Evolutionary conservation across 2,888 invertebrate genomes (phyloP).

Genomic region (Ellobium chinense): DNA sequence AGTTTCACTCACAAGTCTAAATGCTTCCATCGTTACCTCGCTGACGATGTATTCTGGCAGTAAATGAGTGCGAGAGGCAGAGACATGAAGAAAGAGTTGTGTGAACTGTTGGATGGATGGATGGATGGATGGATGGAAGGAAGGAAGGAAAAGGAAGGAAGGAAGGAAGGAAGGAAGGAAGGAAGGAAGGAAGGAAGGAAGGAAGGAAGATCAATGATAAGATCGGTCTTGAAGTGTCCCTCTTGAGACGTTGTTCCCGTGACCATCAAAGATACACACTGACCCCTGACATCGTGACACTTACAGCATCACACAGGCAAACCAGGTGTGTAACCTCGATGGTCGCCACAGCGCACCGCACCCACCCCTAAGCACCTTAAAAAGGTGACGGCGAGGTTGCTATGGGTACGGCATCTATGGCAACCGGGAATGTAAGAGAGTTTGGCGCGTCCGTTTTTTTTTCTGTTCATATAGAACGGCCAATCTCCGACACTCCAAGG

Average conservation of each 20-base stretch:
- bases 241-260: neutral
- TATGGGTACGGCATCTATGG: conserved; percentile 39
- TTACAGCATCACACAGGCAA: neutral
- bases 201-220: neutral
- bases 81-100: neutral
- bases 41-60: too few species aligned
- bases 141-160: too few species aligned
- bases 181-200: conserved; percentile 32
- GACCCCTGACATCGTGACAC: conserved; percentile 17
- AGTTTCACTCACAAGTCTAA: too few species aligned
- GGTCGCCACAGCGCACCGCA: conserved; percentile 45
- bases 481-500: conserved; percentile 36
- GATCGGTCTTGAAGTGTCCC: too few species aligned
- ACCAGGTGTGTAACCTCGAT: conserved; percentile 21
- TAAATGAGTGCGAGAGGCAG: too few species aligned
- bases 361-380: conserved; percentile 50
- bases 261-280: conserved; percentile 10
- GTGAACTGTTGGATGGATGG: conserved; percentile 18
- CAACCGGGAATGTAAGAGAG: conserved; percentile 47
- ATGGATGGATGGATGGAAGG: conserved; percentile 20
- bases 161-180: too few species aligned
- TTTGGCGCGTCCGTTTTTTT: neutral
- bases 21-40: too few species aligned
- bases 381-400: conserved; percentile 50
- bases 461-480: conserved; percentile 5